Evolutionary conservation across 2,888 invertebrate species (phyloP).

Genomic region (Spilosoma lubricipeda): DNA sequence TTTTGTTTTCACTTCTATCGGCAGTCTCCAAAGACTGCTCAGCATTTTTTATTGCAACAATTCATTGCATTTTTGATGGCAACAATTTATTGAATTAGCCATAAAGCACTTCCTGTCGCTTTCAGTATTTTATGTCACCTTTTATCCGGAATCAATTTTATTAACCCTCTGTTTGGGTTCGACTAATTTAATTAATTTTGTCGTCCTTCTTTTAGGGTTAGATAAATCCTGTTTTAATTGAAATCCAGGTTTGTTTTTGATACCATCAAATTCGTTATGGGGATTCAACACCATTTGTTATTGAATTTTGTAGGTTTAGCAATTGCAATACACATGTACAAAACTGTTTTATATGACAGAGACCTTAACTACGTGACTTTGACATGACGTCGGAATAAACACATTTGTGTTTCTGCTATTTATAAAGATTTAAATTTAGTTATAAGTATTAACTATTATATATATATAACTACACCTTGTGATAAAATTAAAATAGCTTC

Average conservation of each 20-base stretch:
- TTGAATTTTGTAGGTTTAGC: not conserved
- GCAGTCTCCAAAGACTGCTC: too few species aligned
- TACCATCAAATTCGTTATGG: conserved; percentile 22
- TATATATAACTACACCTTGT: too few species aligned
- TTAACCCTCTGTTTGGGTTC: conserved; percentile 58
- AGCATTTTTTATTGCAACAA: too few species aligned
- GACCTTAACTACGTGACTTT: too few species aligned
- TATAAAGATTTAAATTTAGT: too few species aligned
- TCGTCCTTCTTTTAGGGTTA: conserved; percentile 45
- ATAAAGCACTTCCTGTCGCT: conserved; percentile 13
- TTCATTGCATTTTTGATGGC: too few species aligned
- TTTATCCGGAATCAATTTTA: conserved; percentile 58
- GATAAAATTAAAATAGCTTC: too few species aligned
- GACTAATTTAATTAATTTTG: conserved; percentile 57
- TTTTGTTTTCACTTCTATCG: too few species aligned
- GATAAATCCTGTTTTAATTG: conserved; percentile 53
- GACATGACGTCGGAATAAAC: too few species aligned
- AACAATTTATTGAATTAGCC: not conserved
- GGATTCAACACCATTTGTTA: not conserved
- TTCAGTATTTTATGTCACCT: conserved; percentile 36
- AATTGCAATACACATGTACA: not conserved
- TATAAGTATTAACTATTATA: too few species aligned
- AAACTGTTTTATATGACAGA: too few species aligned
- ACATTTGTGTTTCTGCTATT: too few species aligned
- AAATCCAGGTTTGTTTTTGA: conserved; percentile 41